Conservation (phyloP, 2,888 invertebrate genomes). For the Coelinius sp. region DNA sequence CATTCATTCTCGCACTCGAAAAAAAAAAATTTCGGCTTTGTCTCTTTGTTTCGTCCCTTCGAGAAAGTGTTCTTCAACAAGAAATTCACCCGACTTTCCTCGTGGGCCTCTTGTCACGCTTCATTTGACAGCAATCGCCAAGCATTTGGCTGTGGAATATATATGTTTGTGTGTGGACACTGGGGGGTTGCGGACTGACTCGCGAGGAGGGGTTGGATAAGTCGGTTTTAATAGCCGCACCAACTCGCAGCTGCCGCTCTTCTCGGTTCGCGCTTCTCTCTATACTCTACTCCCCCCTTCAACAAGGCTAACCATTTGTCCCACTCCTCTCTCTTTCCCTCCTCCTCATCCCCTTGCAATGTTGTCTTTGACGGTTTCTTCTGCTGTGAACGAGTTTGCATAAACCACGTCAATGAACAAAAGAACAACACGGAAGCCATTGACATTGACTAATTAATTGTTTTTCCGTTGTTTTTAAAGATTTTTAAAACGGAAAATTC, state of each 20-base stretch:
- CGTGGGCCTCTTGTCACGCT: slow-evolving; percentile 47
- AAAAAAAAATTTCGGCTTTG: slow-evolving; percentile 5
- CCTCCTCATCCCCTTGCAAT: background rate
- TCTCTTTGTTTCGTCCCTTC: slow-evolving; percentile 2
- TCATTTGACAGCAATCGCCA: slow-evolving; percentile 50
- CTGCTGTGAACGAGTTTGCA: slow-evolving; percentile 9
- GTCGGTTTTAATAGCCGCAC: slow-evolving; percentile 68
- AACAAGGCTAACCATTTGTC: background rate
- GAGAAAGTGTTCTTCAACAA: background rate
- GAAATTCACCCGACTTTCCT: slow-evolving; percentile 38
- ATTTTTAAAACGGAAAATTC: too few species aligned
- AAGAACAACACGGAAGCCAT: background rate
- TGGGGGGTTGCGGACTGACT: slow-evolving; percentile 41
- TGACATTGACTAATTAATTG: slow-evolving; percentile 8
- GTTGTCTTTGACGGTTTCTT: slow-evolving; percentile 13
- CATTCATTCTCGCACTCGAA: background rate
- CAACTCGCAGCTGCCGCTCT: slow-evolving; percentile 62
- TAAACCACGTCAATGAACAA: background rate
- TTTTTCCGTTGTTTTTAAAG: background rate
- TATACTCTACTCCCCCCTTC: slow-evolving; percentile 25
- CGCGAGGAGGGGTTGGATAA: slow-evolving; percentile 55
- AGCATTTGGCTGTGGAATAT: background rate
- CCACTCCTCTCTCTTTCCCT: background rate
- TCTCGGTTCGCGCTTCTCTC: slow-evolving; percentile 51
- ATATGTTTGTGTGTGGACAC: slow-evolving; percentile 46